Evolutionary conservation across 2,888 invertebrate genomes (phyloP).

Genomic region (Dexiosoma caninum): DNA sequence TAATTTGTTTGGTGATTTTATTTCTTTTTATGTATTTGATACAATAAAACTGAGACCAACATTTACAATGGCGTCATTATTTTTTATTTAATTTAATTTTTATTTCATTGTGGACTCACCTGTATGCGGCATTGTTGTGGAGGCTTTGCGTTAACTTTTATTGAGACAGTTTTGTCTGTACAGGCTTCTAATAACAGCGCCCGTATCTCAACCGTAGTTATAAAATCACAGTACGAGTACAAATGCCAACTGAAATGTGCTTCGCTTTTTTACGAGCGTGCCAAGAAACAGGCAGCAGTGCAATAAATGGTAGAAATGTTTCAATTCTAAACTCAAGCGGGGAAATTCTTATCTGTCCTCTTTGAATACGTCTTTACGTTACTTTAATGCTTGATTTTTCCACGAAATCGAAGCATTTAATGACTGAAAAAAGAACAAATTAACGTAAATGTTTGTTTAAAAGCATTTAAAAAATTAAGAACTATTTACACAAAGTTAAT

Average conservation of each 20-base stretch:
- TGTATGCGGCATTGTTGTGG: constrained; percentile 58
- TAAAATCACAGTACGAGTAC: constrained; percentile 43
- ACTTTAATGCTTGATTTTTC: constrained; percentile 53
- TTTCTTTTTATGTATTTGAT: constrained; percentile 50
- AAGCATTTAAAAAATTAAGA: background rate
- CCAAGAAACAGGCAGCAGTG: constrained; percentile 4
- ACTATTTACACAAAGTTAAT: constrained; percentile 13
- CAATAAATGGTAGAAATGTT: constrained; percentile 16
- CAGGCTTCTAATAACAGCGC: constrained; percentile 34
- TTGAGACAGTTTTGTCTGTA: constrained; percentile 23
- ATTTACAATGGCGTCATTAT: constrained; percentile 60
- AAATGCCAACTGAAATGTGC: constrained; percentile 19
- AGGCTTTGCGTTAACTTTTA: constrained; percentile 44
- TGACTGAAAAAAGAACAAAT: constrained; percentile 39
- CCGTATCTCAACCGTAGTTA: constrained; percentile 37
- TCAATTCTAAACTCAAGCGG: background rate
- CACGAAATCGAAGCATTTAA: constrained; percentile 46
- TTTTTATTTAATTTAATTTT: constrained; percentile 32
- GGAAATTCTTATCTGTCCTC: constrained; percentile 18
- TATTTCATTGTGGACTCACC: constrained; percentile 46
- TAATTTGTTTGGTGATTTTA: constrained; percentile 6
- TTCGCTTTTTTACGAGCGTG: constrained; percentile 43
- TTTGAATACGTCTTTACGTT: constrained; percentile 48
- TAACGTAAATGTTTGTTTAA: background rate
- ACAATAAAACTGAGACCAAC: constrained; percentile 54